Base-by-base conservation (phyloP, 37 sponge, comb jelly and placozoan genomes). In the Mnemiopsis leidyi region DNA sequence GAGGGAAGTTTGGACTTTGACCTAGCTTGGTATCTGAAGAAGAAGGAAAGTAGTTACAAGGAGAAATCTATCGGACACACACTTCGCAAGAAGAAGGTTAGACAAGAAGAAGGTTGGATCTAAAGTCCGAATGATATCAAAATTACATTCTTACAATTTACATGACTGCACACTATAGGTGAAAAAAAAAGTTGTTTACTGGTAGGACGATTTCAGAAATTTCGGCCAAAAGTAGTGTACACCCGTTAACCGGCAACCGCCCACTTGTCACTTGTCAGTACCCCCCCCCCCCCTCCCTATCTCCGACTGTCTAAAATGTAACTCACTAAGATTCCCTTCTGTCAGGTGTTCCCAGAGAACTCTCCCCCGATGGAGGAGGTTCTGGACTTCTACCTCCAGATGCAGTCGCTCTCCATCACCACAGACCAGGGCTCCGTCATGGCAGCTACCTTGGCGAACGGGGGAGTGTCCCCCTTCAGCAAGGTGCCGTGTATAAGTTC, bases 391-490 rank as follows among this genome's bases (percentile, higher is more conserved):
- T 71, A 71, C 75, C 20, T 71, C 75, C 75, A 71, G 75, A 28
- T 71, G n/a, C 75, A 71, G 75, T 29, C 30, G 3, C 30, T 71
- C 3, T 71, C 75, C 25, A 71, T 28, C 5, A 71, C 75, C 21
- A 71, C 75, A 5, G 75, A 71, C 75, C 75, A 71, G 75, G 97
- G 96, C 26, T 94, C 96, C 23, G 95, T 96, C 25, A 96, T 96
- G 94, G 97, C 97, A 9, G 97, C 96, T 40, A 95, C 96, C 33
- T 92, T 96, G 38, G 97, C 97, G n/a, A 96, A 96, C 69, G 95
- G 94, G 24, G 97, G 97, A 24, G 76, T 93, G 36, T 96, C 96
- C 93, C 97, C 97, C 39, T 85, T 95, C 76, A 95, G 95, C 25
- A 94, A 92, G 18, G 68, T 68, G 26, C 3, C 30, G 21, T 71